These are phyloP conservation scores for Pogonognathellus flavescens DNA, from an alignment of 1,140 invertebrate species.

Conservation along the genomic window DNA sequence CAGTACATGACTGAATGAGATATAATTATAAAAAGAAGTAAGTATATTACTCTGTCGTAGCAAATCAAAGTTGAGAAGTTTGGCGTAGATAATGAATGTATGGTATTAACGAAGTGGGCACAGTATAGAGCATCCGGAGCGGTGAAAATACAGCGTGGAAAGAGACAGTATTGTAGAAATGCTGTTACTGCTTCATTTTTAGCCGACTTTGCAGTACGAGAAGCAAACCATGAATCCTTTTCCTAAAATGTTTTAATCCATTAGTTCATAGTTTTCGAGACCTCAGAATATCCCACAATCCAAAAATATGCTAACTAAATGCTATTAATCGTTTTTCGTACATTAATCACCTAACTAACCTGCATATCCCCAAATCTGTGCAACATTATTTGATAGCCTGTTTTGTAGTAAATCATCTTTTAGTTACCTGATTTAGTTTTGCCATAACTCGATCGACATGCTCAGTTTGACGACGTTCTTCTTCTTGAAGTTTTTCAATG, in stretches of 20 bases:
- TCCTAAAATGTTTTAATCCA: slow-evolving; percentile 74
- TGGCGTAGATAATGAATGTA: slow-evolving; percentile 94
- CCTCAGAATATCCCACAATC: too few relatives aligned
- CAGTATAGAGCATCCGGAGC: slow-evolving; percentile 96
- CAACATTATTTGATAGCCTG: neutral
- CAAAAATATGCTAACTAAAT: too few relatives aligned
- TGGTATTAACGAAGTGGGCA: slow-evolving; percentile 95
- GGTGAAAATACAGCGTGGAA: slow-evolving; percentile 95
- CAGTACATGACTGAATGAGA: neutral
- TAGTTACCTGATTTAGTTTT: slow-evolving; percentile 76
- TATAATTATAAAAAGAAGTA: slow-evolving; percentile 35
- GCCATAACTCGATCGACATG: slow-evolving; percentile 90
- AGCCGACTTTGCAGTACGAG: slow-evolving; percentile 85
- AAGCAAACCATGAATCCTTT: slow-evolving; percentile 93
- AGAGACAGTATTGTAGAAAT: slow-evolving; percentile 95
- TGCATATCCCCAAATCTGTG: neutral
- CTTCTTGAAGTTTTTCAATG: slow-evolving; percentile 94
- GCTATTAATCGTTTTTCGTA: too few relatives aligned
- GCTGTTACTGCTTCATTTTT: slow-evolving; percentile 97
- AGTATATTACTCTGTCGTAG: slow-evolving; percentile 88
- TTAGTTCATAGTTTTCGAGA: neutral
- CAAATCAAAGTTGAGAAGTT: slow-evolving; percentile 98
- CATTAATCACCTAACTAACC: too few relatives aligned
- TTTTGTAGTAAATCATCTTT: too few relatives aligned
- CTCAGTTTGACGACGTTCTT: slow-evolving; percentile 92